Evolutionary conservation across 2,888 invertebrate genomes (phyloP).

Genomic region (Julus scandinavius): DNA sequence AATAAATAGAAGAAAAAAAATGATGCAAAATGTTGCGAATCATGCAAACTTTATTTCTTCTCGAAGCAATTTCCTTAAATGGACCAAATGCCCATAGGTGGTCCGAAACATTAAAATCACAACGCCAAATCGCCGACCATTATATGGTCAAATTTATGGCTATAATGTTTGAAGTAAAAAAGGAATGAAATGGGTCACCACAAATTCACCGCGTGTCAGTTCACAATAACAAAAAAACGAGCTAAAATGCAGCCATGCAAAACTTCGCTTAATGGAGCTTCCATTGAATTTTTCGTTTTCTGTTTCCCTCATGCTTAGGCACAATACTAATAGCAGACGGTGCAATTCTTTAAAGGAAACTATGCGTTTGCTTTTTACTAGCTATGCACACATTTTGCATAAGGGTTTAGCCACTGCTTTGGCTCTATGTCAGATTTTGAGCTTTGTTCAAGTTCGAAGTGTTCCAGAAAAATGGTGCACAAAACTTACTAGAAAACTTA

Average conservation of each 20-base stretch:
- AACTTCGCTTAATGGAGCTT: constrained; percentile 22
- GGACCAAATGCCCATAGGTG: constrained; percentile 28
- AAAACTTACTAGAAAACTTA: too few species aligned
- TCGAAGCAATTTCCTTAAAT: constrained; percentile 33
- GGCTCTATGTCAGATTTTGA: neutral
- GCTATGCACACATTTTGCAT: neutral
- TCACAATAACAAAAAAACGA: constrained; percentile 27
- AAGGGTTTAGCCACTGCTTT: constrained; percentile 12
- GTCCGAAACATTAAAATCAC: constrained; percentile 18
- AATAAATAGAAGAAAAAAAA: neutral
- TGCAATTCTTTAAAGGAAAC: constrained; percentile 11
- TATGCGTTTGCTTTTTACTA: neutral
- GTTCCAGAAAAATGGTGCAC: neutral
- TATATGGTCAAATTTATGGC: constrained; percentile 22
- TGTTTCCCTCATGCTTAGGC: neutral
- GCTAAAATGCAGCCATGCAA: constrained; percentile 10
- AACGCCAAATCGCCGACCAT: neutral
- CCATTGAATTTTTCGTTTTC: constrained; percentile 17
- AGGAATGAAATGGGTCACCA: constrained; percentile 22
- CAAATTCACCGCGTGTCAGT: constrained; percentile 18
- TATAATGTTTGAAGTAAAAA: constrained; percentile 31
- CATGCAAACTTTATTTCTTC: neutral
- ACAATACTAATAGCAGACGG: constrained; percentile 42
- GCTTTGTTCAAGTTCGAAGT: neutral
- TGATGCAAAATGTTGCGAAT: constrained; percentile 6